These are phyloP conservation scores for Eurytoma californica DNA, from an alignment of 2,888 invertebrate species.

Conservation along the genomic window DNA sequence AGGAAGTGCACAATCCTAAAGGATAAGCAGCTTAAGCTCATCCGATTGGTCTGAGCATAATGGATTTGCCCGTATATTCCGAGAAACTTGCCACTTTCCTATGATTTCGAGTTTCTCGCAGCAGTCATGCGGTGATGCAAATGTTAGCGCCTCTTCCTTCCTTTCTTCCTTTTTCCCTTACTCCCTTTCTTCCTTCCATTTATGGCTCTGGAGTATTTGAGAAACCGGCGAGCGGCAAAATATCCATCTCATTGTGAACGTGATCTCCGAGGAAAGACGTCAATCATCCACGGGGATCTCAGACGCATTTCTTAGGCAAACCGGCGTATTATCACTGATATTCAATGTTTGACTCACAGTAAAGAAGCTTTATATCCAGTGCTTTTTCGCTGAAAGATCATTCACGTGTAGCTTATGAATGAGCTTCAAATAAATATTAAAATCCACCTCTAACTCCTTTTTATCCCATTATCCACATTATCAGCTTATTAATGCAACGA, in stretches of 20 bases:
- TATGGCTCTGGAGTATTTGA: constrained; percentile 18
- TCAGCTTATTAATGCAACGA: too few relatives aligned
- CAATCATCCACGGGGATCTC: constrained; percentile 35
- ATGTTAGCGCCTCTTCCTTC: constrained; percentile 25
- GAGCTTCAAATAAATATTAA: too few relatives aligned
- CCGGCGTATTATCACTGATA: constrained; percentile 39
- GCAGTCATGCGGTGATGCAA: neutral
- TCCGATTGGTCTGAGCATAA: constrained; percentile 54
- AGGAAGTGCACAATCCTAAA: constrained; percentile 49
- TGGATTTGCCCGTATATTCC: constrained; percentile 43
- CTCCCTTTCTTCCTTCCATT: constrained; percentile 28
- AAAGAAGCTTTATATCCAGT: neutral
- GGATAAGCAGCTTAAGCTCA: constrained; percentile 57
- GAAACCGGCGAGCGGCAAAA: constrained; percentile 12
- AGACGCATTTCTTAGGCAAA: constrained; percentile 28
- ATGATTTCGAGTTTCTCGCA: constrained; percentile 3
- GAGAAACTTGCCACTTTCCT: constrained; percentile 45
- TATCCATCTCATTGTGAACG: constrained; percentile 43
- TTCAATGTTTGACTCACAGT: constrained; percentile 13
- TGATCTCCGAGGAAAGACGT: constrained; percentile 44
- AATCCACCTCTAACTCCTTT: too few relatives aligned
- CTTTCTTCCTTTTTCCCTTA: constrained; percentile 16
- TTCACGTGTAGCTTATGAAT: too few relatives aligned
- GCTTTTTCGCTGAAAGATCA: too few relatives aligned
- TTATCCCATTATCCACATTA: too few relatives aligned